Percentiles rank a stretch among this genome's conserved stretches.
Conservation (phyloP, 2,113 vertebrate species). For the Columba janthina region DNA sequence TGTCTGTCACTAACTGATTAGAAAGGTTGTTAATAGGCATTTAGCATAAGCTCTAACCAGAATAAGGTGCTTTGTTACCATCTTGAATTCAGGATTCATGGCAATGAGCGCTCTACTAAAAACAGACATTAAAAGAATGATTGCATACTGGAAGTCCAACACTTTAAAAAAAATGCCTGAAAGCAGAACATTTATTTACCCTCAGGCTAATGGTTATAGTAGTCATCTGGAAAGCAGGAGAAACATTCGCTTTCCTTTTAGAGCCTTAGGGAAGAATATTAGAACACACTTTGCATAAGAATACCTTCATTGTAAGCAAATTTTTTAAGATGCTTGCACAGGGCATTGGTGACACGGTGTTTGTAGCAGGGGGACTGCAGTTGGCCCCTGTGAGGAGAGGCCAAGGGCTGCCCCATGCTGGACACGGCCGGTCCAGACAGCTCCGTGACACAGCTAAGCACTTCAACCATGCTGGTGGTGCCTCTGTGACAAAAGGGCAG, state of each 20-base stretch:
- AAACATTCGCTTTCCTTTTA: neutral
- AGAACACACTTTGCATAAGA: neutral
- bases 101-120: neutral
- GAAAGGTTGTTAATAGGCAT: neutral
- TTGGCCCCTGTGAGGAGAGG: neutral
- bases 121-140: neutral
- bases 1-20: neutral
- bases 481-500: neutral
- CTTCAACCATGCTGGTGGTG: rapidly evolving
- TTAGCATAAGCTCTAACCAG: neutral
- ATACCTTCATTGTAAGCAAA: neutral
- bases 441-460: rapidly evolving
- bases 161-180: neutral
- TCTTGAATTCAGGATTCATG: neutral
- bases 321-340: neutral
- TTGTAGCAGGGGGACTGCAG: neutral
- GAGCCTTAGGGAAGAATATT: neutral
- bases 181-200: neutral
- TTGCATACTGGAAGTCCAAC: neutral
- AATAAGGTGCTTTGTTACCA: neutral
- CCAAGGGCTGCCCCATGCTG: rapidly evolving
- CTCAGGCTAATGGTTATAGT: neutral
- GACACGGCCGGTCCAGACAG: rapidly evolving
- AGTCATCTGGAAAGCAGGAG: neutral
- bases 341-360: rapidly evolving